These are phyloP conservation scores for Lepidurus couesii DNA, from an alignment of 1,140 invertebrate genomes.

Conservation along the genomic window DNA sequence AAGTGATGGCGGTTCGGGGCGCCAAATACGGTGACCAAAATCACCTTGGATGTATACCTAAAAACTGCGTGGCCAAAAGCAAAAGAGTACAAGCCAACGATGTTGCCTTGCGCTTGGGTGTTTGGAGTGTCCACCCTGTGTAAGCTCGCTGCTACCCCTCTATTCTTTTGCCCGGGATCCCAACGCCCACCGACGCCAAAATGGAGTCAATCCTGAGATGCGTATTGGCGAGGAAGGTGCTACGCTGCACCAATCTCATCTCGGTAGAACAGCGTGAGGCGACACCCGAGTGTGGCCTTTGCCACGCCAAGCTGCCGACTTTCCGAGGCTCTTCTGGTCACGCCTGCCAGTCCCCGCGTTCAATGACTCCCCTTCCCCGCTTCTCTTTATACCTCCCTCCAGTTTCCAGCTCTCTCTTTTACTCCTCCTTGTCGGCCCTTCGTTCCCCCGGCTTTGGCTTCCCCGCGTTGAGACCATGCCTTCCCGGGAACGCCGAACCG, in stretches of 20 bases:
- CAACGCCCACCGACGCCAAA: constrained; percentile 15
- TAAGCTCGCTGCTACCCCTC: background rate
- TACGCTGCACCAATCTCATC: constrained; percentile 21
- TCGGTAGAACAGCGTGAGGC: constrained; percentile 20
- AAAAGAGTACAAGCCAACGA: background rate
- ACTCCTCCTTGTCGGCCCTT: constrained; percentile 9
- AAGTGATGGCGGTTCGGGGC: background rate
- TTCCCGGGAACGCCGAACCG: too few relatives aligned
- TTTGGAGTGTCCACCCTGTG: background rate
- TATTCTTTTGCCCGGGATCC: constrained; percentile 7
- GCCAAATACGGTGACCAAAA: background rate
- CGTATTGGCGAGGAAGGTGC: constrained; percentile 20
- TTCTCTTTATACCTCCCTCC: background rate
- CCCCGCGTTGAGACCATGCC: too few relatives aligned
- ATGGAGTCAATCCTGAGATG: constrained; percentile 17
- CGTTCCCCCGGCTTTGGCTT: background rate
- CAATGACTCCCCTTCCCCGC: background rate
- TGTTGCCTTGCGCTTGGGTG: constrained; percentile 2
- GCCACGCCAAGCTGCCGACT: constrained; percentile 20
- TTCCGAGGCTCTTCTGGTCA: constrained; percentile 19
- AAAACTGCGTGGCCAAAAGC: background rate
- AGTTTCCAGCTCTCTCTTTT: background rate
- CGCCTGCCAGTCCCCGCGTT: constrained; percentile 6
- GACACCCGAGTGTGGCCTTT: constrained; percentile 20
- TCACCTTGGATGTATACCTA: background rate